phyloP scores from a whole-genome alignment of 2,113 vertebrate species.

The Thymallus thymallus region DNA sequence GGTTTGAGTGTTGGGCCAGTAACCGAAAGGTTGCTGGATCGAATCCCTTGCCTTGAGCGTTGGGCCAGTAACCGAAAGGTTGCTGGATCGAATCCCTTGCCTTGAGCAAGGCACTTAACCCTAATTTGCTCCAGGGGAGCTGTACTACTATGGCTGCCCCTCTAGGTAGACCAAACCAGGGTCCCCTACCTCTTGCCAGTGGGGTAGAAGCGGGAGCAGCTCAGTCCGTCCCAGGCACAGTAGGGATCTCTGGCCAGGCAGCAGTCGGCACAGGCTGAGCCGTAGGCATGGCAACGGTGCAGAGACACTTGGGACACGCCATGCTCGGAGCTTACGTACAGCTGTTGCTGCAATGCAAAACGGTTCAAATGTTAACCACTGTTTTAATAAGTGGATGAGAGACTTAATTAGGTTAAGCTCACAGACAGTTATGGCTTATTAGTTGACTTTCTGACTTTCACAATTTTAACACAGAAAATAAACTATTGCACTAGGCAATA shows the following conservation, averaged over 20 bases:
- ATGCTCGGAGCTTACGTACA: slow-evolving; percentile 91
- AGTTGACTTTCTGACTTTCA: slow-evolving; percentile 10
- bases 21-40: no score
- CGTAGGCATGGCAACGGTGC: slow-evolving; percentile 93
- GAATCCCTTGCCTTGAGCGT: no score
- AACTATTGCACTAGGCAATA: no score
- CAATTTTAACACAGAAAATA: no score
- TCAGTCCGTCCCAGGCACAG: slow-evolving; percentile 96
- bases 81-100: no score
- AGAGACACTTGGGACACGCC: slow-evolving; percentile 91
- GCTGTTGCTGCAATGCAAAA: slow-evolving; percentile 87
- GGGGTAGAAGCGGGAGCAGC: slow-evolving; percentile 94
- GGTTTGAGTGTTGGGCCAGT: no score
- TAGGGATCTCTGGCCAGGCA: slow-evolving; percentile 95
- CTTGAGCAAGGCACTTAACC: no score
- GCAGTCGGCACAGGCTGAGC: slow-evolving; percentile 93
- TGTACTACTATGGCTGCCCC: no score
- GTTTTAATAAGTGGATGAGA: slow-evolving; percentile 56
- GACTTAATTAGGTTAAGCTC: slow-evolving; percentile 53
- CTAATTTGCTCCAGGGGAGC: no score
- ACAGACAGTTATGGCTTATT: slow-evolving; percentile 42
- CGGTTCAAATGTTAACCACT: slow-evolving; percentile 60
- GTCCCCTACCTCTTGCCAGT: slow-evolving; percentile 87
- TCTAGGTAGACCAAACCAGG: no score
- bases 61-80: no score